Evolutionary conservation across 2,797 vertebrate genomes (phyloP), one percentile per base, ranked within the genome.

Genomic region (Mormyrops attenuatus): DNA sequence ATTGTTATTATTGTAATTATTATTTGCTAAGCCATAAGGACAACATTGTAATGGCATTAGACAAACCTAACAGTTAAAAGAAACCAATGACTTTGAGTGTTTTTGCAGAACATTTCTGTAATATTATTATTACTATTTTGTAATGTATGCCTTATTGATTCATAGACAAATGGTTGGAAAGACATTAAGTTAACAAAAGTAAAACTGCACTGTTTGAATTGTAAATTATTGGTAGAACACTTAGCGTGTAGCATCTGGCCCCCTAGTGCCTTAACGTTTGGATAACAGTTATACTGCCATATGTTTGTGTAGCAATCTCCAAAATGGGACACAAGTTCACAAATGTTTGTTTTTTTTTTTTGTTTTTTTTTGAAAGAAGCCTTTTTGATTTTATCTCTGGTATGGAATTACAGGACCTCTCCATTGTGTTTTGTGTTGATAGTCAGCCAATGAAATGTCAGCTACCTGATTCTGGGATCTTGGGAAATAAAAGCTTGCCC

Each of bases 181-280:
- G 88, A 96, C 97, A 95, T 97, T 98, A 99, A 98, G 96, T 99
- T 99, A 99, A 99, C 97, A 97, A 96, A 96, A 97, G 96, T 97
- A 97, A 97, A 98, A 97, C 97, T 99, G 98, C 98, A 99, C 98
- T 99, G 97, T 99, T 98, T 97, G 95, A 98, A 98, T 97, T 98
- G 97, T 99, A 99, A 99, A 98, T 99, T 98, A 99, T 99, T 99
- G 95, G 96, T 98, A 98, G 96, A 97, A 98, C 96, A 98, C 97
- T 98, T 96, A 97, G 95, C 96, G 96, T 97, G 96, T 97, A 97
- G 95, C 95, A 92, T 97, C 95, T 95, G 94, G 94, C 95, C 95
- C 95, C 97, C 97, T 98, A 97, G 97, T 99, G 98, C 98, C 98
- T 99, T 99, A 97, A 97, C 94, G 95, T 95, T 97, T 96, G 96